Base-by-base conservation (phyloP, 2,113 vertebrate species). In the Macrotis lagotis region DNA sequence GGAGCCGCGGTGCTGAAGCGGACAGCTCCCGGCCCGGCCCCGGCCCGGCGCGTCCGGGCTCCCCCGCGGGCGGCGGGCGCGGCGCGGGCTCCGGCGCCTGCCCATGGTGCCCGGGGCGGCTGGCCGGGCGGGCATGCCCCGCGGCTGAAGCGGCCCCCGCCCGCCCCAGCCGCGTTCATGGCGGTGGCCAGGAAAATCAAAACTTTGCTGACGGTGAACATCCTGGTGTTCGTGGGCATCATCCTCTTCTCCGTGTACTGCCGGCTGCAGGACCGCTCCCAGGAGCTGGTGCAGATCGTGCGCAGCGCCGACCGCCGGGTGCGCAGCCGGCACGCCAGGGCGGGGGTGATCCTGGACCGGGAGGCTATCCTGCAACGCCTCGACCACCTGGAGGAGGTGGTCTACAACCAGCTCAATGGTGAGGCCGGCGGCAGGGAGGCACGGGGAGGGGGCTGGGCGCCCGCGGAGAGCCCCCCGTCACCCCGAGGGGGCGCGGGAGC, bases 131-230 rank as follows among this genome's bases (percentile, higher is more conserved):
- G 95, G 94, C 74, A 94, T 93, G 97, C 96, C 96, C 90, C 51
- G 94, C n/a, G 96, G 94, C 94, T 93, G 91, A 96, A 92, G 96
- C 92, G 47, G 97, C 55, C 91, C 91, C 92, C 93, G n/a, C 91
- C 92, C 93, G 19, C 48, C 8, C n/a, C 94, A 93, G 66, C 95
- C 95, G 98, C 97, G 98, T 98, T 98, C 99, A 99, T 99, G 99
- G 99, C 99, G 99, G 99, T 99, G 98, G 99, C 99, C 99, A 99
- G 99, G 98, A 99, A 99, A 98, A 99, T 99, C 98, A 99, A 99
- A 99, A 99, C 99, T 99, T 99, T 99, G 99, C 99, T 99, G 99
- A 99, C 99, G 96, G 99, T 99, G 97, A 99, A 99, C 99, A 99
- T 99, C 96, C 97, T 99, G 95, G 99, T 99, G 97, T 99, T 99